Evolutionary conservation across 2,888 invertebrate genomes (phyloP), one percentile per base, ranked within the genome.

Genomic region (Chrysolina haemoptera): DNA sequence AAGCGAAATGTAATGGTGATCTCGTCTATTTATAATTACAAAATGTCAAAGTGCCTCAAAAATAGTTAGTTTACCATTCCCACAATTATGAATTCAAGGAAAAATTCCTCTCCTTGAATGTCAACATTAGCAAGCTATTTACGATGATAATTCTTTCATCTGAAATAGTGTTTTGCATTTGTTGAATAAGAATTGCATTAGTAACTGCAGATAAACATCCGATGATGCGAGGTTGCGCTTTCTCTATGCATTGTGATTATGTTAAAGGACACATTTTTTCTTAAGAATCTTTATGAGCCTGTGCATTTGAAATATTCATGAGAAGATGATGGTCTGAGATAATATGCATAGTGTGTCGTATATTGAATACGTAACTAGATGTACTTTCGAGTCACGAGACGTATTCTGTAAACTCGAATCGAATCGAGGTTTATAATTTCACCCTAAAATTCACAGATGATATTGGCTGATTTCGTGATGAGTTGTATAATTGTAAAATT

Each of bases 251-350:
- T 14, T 59, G 50, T 59, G 12, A 59, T 35, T n/a, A 35, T 59
- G 27, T 8, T 59, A n/a, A 59, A 59, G 59, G 14, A 55, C 55
- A 55, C 11, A 55, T 22, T 55, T 55, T n/a, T 55, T 20, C 9
- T 55, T 5, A 22, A 12, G 18, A 11, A 22, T 5, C 6, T 18
- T 10, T 12, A 22, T 46, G 1, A 14, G 46, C 46, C 46, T 46
- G 46, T 46, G 46, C 12, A 46, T 14, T 14, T n/a, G 14, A 1
- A n/a, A 14, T n/a, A 14, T 46, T 6, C 46, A 46, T 6, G 46
- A 46, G 35, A 35, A 46, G 35, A 35, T 35, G 35, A 35, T 35
- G 8, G 8, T 6, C 35, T 35, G 35, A 35, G 35, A 35, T 35
- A 35, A 35, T 35, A 35, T 35, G 35, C 4, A 35, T 8, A 8